A percentile compares a stretch with the other conserved stretches of the same genome.
Conservation (phyloP, 2,888 invertebrate genomes). For the Nomada ferruginata region DNA sequence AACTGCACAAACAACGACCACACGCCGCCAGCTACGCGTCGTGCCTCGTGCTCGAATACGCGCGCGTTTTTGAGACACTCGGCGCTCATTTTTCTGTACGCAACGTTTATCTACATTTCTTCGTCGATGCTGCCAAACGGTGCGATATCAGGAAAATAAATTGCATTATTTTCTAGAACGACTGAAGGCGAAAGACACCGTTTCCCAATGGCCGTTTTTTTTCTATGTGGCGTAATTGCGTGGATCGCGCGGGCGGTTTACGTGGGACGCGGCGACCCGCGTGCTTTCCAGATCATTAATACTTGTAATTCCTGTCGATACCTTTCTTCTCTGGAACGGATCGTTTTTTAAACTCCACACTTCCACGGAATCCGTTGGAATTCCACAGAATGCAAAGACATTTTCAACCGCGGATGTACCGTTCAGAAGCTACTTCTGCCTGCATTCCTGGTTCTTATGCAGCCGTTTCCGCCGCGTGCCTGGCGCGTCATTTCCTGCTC, state of each 20-base stretch:
- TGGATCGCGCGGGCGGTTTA: slow-evolving; percentile 6
- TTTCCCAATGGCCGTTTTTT: slow-evolving; percentile 10
- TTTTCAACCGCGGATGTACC: slow-evolving; percentile 17
- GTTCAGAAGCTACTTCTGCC: not conserved
- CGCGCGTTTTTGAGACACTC: slow-evolving; percentile 63
- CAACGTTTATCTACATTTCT: not conserved
- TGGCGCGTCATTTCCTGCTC: slow-evolving; percentile 35
- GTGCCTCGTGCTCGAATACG: slow-evolving; percentile 60
- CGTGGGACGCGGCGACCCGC: slow-evolving; percentile 10
- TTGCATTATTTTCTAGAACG: not conserved
- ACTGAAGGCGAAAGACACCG: not conserved
- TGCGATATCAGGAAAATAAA: not conserved
- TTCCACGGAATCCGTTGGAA: not conserved
- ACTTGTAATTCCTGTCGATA: not conserved
- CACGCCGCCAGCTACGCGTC: slow-evolving; percentile 62
- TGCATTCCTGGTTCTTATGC: slow-evolving; percentile 33
- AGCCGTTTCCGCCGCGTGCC: slow-evolving; percentile 22
- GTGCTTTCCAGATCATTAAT: slow-evolving; percentile 21
- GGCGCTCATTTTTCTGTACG: not conserved
- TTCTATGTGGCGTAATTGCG: slow-evolving; percentile 19
- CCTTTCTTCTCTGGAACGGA: not conserved
- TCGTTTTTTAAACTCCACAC: not conserved
- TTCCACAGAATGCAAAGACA: not conserved
- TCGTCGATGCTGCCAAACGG: not conserved
- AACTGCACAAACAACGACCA: slow-evolving; percentile 70